A percentile compares a stretch with the other conserved stretches of the same genome.
Conservation (phyloP, 2,888 invertebrate species). For the Tribolium freemani region DNA sequence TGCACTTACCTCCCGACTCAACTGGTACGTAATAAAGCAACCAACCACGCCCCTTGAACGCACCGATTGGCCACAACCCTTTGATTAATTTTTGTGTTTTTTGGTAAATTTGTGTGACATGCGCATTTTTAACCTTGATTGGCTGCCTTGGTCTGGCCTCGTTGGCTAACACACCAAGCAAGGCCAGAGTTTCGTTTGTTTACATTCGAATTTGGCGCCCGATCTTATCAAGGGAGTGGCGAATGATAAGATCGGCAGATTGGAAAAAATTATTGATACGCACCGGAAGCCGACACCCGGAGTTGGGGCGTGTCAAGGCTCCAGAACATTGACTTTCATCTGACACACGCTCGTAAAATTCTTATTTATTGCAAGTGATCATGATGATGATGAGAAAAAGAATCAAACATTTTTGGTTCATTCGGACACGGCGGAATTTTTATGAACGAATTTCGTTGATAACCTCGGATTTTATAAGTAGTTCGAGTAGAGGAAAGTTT, state of each 20-base stretch:
- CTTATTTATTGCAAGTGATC: background rate
- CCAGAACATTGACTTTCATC: constrained; percentile 49
- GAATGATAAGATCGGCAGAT: constrained; percentile 9
- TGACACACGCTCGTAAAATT: constrained; percentile 7
- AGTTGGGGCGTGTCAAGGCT: constrained; percentile 47
- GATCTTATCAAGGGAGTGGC: constrained; percentile 23
- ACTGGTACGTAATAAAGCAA: constrained; percentile 25
- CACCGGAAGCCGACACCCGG: constrained; percentile 26
- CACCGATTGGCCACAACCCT: background rate
- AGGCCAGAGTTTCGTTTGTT: constrained; percentile 29
- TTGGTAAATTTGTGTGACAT: constrained; percentile 13
- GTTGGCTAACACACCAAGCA: constrained; percentile 25
- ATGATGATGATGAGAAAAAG: no score
- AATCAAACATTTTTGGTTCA: background rate
- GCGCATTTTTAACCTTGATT: constrained; percentile 33
- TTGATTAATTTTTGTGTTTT: background rate
- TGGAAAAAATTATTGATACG: background rate
- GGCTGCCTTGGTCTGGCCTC: constrained; percentile 39
- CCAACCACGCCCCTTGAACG: background rate
- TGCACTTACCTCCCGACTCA: constrained; percentile 9
- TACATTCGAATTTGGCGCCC: constrained; percentile 37
- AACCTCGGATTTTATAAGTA: background rate
- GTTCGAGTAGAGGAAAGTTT: background rate
- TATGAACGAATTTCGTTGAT: background rate
- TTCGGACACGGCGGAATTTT: background rate